Base-by-base conservation (phyloP, 1,140 invertebrate genomes). In the Drepana arcuata region DNA sequence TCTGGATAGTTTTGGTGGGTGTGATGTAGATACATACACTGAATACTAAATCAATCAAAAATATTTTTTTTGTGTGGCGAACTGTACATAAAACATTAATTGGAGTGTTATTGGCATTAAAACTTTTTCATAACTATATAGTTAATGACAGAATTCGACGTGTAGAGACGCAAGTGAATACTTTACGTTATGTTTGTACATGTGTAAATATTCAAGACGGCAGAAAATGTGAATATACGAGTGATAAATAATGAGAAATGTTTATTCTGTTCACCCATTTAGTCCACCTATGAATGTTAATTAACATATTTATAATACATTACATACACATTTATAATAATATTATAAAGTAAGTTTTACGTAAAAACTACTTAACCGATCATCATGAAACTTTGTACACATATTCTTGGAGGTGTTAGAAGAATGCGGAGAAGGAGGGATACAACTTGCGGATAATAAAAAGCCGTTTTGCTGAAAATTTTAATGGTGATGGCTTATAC, bases 221-320 rank as follows among this genome's bases (percentile, higher is more conserved):
- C 58, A 42, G 54, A 23, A 66, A 63, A 63, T 72, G 63, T 78
- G 66, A 78, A 74, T 78, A 78, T 67, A 77, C 45, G 66, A 74
- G 71, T 78, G 71, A 69, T 53, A 60, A 42, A 51, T 50, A 50
- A 44, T 53, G 18, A 43, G 41, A 27, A 11, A 28, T 37, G 30
- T 37, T 47, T 54, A 23, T 43, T 34, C 28, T 12, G n/a, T 33
- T 43, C n/a, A 30, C n/a, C n/a, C n/a, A n/a, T n/a, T n/a, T n/a
- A n/a, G n/a, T n/a, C n/a, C n/a, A n/a, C n/a, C n/a, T 14, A 29
- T 29, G 14, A 11, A 4, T 11, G 13, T 29, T 29, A 11, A 29
- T 7, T 29, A 11, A 29, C 6, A 11, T 5, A 14, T 29, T 11
- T 2, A 29, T 29, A 29, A 29, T 11, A 9, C 3, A 29, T 3